Evolutionary conservation across 2,113 vertebrate species (phyloP).

Genomic region (Syngnathus floridae): DNA sequence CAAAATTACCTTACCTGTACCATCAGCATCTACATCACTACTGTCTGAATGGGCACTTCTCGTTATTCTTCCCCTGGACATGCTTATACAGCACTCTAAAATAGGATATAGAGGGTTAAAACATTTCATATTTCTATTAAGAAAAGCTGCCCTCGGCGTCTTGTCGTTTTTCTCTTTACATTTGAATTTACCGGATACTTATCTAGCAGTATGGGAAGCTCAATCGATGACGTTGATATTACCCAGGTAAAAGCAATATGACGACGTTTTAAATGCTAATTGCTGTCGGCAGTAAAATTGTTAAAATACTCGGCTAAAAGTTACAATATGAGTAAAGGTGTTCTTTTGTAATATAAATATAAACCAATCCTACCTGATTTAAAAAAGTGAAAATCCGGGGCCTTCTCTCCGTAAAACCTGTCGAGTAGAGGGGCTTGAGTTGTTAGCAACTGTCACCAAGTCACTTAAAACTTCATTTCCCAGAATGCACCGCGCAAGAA

Average conservation of each 20-base stretch:
- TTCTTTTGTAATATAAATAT: not conserved
- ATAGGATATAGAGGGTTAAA: not conserved
- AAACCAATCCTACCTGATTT: conserved; percentile 17
- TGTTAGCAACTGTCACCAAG: conserved; percentile 74
- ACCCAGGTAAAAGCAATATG: conserved; percentile 1
- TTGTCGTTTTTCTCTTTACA: not conserved
- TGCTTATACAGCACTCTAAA: conserved; percentile 30
- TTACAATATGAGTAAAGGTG: not conserved
- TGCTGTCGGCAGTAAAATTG: not conserved
- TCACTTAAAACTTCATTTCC: accelerated
- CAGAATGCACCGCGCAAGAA: not conserved
- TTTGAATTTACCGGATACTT: not conserved
- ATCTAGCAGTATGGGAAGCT: not conserved
- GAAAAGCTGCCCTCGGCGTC: not conserved
- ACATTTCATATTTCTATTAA: not conserved
- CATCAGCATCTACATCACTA: conserved; percentile 69
- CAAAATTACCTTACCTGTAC: conserved; percentile 66
- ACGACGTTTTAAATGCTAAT: not conserved
- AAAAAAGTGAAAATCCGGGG: not conserved
- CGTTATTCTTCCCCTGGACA: conserved; percentile 66
- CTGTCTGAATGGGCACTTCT: conserved; percentile 59
- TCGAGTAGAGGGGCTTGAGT: conserved; percentile 26
- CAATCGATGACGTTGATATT: not conserved
- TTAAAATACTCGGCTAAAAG: not conserved
- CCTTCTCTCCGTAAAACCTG: not conserved